Evolutionary conservation across 2,113 vertebrate genomes (phyloP).

Genomic region (Entomyzon cyanotis): DNA sequence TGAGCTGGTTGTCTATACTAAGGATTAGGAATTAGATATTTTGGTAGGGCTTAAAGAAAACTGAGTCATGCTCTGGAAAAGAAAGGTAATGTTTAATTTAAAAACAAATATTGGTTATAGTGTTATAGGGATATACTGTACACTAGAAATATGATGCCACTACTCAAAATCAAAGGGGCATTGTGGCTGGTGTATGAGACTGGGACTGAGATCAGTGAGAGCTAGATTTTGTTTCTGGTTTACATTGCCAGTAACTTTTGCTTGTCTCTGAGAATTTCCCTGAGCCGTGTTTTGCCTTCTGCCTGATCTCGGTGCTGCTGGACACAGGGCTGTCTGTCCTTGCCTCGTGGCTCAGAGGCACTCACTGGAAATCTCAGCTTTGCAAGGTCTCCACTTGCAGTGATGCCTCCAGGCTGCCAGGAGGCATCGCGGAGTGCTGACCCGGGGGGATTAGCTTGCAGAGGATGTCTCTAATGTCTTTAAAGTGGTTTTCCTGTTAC

Average conservation of each 20-base stretch:
- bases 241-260: not conserved
- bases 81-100: conserved; percentile 6
- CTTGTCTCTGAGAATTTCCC: not conserved
- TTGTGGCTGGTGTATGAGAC: not conserved
- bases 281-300: not conserved
- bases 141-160: not conserved
- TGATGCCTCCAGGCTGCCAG: not conserved
- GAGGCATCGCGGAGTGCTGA: too few species aligned
- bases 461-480: accelerated
- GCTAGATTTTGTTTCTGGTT: not conserved
- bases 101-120: not conserved
- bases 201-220: not conserved
- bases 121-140: not conserved
- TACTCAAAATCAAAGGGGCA: not conserved
- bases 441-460: not conserved
- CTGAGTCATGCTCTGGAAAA: not conserved
- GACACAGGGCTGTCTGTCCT: not conserved
- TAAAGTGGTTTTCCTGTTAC: not conserved
- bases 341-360: not conserved
- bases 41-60: conserved; percentile 3
- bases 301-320: not conserved
- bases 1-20: not conserved
- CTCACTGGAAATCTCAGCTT: not conserved
- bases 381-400: not conserved
- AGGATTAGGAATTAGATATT: conserved; percentile 18